These are phyloP conservation scores for Apantesis nais DNA, from an alignment of 2,888 invertebrate species.

Conservation along the genomic window DNA sequence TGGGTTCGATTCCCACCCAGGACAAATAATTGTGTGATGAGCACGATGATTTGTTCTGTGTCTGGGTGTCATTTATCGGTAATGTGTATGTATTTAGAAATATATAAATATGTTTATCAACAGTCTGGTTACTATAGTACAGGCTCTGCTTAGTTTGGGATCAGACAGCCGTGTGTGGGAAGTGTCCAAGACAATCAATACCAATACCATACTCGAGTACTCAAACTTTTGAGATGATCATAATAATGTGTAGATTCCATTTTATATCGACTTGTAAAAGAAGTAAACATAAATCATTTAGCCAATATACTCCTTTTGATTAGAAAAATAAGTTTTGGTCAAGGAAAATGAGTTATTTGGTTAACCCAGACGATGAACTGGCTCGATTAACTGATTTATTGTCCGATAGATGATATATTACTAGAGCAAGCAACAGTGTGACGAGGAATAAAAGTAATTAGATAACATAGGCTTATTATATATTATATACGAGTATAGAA, in stretches of 20 bases:
- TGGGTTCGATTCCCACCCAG: no score
- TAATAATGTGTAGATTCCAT: not conserved
- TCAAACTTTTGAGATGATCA: not conserved
- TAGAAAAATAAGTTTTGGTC: not conserved
- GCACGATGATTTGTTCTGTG: no score
- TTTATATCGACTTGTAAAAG: not conserved
- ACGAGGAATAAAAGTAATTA: not conserved
- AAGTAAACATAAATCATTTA: not conserved
- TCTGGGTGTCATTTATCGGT: no score
- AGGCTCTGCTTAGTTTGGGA: no score
- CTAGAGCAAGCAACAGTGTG: not conserved
- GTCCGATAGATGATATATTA: not conserved
- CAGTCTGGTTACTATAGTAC: no score
- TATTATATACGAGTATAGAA: not conserved
- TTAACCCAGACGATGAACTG: not conserved
- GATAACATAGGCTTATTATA: not conserved
- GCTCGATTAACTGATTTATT: not conserved
- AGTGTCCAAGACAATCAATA: no score
- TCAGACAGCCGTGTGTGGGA: no score
- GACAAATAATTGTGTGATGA: no score
- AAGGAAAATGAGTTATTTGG: not conserved
- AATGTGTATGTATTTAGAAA: no score
- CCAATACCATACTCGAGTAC: not conserved
- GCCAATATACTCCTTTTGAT: not conserved
- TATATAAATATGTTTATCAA: no score